A percentile compares a stretch with the other conserved stretches of the same genome.
Evolutionary conservation across 2,113 vertebrate species (phyloP).

Genomic region (Cercopithecus mona): DNA sequence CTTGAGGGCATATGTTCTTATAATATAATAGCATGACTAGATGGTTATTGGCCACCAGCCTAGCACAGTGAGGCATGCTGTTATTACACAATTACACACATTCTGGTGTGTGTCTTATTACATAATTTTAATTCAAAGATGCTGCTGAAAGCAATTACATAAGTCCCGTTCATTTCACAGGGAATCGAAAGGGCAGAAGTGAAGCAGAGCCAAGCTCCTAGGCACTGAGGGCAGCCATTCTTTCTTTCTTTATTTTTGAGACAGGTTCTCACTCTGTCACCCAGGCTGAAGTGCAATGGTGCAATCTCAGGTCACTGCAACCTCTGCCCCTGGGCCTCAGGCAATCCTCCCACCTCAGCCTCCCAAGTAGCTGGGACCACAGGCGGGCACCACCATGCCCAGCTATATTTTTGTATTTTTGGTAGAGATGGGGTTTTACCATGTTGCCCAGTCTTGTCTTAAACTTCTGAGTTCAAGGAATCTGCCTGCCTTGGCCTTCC

Average conservation of each 20-base stretch:
- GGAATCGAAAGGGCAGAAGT: constrained; percentile 45
- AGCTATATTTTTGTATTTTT: too few species aligned
- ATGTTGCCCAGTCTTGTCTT: too few species aligned
- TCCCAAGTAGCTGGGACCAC: too few species aligned
- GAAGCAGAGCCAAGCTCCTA: background rate
- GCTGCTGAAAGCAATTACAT: constrained; percentile 72
- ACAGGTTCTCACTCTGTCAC: too few species aligned
- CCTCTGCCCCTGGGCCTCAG: too few species aligned
- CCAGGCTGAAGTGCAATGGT: too few species aligned
- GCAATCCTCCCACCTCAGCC: too few species aligned
- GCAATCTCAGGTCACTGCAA: too few species aligned
- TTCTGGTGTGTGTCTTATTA: constrained; percentile 83
- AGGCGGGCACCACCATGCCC: too few species aligned
- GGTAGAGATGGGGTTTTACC: too few species aligned
- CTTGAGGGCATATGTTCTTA: constrained; percentile 76
- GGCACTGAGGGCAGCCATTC: background rate
- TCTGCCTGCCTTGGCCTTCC: too few species aligned
- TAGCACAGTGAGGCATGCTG: constrained; percentile 78
- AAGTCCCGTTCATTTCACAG: constrained; percentile 63
- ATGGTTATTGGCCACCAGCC: constrained; percentile 80
- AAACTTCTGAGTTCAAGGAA: too few species aligned
- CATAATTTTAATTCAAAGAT: constrained; percentile 81
- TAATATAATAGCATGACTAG: constrained; percentile 74
- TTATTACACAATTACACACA: constrained; percentile 81
- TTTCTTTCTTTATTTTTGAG: background rate